phyloP scores from a whole-genome alignment of 2,113 vertebrate species.

The Plotosus lineatus region DNA sequence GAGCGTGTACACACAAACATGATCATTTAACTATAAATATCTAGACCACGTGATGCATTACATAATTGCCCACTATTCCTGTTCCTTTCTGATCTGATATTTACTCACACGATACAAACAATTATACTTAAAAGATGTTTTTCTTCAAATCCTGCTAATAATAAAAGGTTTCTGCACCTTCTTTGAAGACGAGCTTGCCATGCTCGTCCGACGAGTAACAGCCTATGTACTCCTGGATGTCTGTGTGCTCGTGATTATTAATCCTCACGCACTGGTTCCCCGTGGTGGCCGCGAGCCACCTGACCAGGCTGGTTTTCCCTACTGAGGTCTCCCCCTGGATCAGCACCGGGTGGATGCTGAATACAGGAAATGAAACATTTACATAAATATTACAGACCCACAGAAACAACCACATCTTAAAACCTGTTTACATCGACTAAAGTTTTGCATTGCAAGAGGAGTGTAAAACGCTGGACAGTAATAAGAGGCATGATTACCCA shows the following conservation, averaged over 20 bases:
- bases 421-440: not conserved
- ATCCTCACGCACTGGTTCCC: constrained; percentile 96
- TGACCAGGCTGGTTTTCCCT: constrained; percentile 95
- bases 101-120: not conserved
- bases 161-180: constrained; percentile 70
- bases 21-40: not conserved
- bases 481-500: constrained; percentile 74
- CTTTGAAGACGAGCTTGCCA: constrained; percentile 90
- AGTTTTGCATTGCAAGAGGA: too few relatives aligned
- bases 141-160: too few relatives aligned
- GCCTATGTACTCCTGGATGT: constrained; percentile 97
- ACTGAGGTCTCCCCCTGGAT: constrained; percentile 97
- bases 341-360: constrained; percentile 88
- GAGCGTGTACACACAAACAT: constrained; percentile 33
- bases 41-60: not conserved
- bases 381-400: not conserved
- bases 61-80: not conserved
- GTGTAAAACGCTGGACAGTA: too few relatives aligned
- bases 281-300: constrained; percentile 87
- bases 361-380: not conserved
- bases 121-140: too few relatives aligned
- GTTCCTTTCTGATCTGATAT: not conserved
- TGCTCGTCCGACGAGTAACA: constrained; percentile 89
- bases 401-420: too few relatives aligned
- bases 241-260: constrained; percentile 98